Evolutionary conservation across 2,113 vertebrate species (phyloP).

Genomic region (Euleptes europaea): DNA sequence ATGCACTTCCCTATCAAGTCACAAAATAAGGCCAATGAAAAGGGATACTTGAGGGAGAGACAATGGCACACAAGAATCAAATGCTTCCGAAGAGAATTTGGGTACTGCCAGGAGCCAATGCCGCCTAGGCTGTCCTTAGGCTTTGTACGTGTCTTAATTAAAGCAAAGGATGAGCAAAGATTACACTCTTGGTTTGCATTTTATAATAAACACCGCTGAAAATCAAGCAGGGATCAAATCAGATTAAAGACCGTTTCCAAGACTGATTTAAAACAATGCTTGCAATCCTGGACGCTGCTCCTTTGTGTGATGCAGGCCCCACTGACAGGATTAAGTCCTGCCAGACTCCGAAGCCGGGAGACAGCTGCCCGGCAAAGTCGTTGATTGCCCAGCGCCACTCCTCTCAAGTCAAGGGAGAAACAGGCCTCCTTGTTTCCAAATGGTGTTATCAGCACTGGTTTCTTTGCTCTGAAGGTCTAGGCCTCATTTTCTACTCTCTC

Average conservation of each 20-base stretch:
- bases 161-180: background rate
- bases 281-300: constrained; percentile 45
- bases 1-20: background rate
- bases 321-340: constrained; percentile 65
- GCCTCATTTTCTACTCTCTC: constrained; percentile 49
- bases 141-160: background rate
- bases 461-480: constrained; percentile 53
- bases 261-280: constrained; percentile 27
- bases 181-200: background rate
- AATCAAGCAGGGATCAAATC: background rate
- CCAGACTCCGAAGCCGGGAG: constrained; percentile 64
- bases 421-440: constrained; percentile 57
- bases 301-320: constrained; percentile 60
- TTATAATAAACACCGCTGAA: background rate
- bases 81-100: no score
- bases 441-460: constrained; percentile 67
- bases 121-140: background rate
- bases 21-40: background rate
- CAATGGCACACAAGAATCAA: background rate
- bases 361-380: constrained; percentile 73
- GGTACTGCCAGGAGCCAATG: background rate
- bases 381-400: constrained; percentile 68
- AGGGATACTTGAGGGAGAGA: background rate
- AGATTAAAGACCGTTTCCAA: background rate
- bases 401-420: constrained; percentile 63